Conservation (phyloP, 2,888 invertebrate species). For the Abscondita cerata region DNA sequence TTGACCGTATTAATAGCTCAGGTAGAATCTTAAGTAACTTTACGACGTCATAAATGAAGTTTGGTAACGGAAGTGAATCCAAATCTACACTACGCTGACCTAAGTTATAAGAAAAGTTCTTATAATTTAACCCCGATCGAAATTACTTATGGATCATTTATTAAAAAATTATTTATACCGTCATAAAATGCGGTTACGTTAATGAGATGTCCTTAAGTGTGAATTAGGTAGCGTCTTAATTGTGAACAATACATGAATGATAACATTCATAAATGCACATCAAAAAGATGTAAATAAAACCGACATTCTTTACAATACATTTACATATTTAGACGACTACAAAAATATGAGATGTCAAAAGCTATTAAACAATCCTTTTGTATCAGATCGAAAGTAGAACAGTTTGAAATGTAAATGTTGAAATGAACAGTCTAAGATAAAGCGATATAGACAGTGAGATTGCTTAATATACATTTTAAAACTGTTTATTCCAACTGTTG, state of each 20-base stretch:
- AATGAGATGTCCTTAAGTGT: too few relatives aligned
- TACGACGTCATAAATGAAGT: constrained; percentile 32
- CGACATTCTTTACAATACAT: too few relatives aligned
- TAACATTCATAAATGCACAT: too few relatives aligned
- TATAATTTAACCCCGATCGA: neutral
- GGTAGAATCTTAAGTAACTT: constrained; percentile 27
- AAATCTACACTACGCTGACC: constrained; percentile 21
- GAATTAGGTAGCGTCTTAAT: too few relatives aligned
- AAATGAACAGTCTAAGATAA: constrained; percentile 24
- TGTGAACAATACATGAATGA: too few relatives aligned
- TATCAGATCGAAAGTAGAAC: constrained; percentile 29
- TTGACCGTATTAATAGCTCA: constrained; percentile 23
- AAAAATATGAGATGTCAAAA: neutral
- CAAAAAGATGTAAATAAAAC: too few relatives aligned
- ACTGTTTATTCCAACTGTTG: constrained; percentile 32
- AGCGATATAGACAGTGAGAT: constrained; percentile 19
- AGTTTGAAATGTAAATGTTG: constrained; percentile 35
- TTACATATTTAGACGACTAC: too few relatives aligned
- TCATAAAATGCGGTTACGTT: too few relatives aligned
- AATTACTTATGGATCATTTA: too few relatives aligned
- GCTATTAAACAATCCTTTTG: constrained; percentile 10
- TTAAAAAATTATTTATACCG: too few relatives aligned
- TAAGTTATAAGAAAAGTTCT: constrained; percentile 18
- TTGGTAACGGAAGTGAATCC: constrained; percentile 27
- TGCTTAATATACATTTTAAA: constrained; percentile 6